phyloP scores from a whole-genome alignment of 2,888 invertebrate genomes.

The Tiliacea aurago region DNA sequence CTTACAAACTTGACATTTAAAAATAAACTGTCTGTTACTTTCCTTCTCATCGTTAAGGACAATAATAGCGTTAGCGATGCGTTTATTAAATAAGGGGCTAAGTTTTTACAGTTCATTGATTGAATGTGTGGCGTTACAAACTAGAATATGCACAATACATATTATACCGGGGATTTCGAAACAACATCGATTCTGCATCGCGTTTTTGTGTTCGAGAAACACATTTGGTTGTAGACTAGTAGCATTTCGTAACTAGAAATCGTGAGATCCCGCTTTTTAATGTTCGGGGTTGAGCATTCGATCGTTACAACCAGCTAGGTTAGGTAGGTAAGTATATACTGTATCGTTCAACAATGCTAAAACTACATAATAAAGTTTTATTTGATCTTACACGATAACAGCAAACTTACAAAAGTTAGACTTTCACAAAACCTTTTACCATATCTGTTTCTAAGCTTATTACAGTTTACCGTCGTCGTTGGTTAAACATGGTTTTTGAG shows the following conservation, averaged over 20 bases:
- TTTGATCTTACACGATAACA: conserved; percentile 33
- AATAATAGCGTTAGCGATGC: neutral
- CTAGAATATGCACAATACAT: neutral
- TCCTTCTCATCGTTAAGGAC: neutral
- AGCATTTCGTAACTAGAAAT: conserved; percentile 54
- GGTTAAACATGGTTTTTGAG: neutral
- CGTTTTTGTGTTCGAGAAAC: conserved; percentile 38
- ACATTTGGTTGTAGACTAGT: conserved; percentile 37
- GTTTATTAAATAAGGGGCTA: neutral
- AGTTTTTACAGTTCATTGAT: neutral
- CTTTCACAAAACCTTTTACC: neutral
- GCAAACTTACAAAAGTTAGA: conserved; percentile 2
- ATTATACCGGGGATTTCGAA: conserved; percentile 17
- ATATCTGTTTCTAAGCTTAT: neutral
- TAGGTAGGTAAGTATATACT: conserved; percentile 18
- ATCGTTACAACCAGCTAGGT: conserved; percentile 57
- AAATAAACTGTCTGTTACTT: neutral
- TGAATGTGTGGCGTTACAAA: neutral
- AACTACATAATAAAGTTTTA: conserved; percentile 28
- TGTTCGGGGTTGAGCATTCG: conserved; percentile 41
- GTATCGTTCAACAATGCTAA: conserved; percentile 12
- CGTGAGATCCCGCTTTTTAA: conserved; percentile 54
- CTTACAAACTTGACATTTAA: neutral
- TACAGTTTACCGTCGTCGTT: neutral
- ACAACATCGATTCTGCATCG: conserved; percentile 20